Evolutionary conservation across 2,113 vertebrate genomes (phyloP).

Genomic region (Equus przewalskii): DNA sequence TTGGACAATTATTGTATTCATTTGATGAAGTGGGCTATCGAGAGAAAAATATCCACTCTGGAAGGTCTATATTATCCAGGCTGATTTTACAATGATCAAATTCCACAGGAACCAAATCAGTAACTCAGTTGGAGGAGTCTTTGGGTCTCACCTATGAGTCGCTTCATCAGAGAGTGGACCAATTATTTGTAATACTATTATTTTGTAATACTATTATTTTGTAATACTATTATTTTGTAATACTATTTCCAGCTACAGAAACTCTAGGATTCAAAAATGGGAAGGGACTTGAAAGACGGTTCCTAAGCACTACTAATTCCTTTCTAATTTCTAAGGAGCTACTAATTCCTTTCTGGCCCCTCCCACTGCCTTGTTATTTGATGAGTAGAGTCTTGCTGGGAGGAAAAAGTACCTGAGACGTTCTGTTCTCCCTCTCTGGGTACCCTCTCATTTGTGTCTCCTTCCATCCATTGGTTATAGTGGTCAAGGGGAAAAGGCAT

Average conservation of each 20-base stretch:
- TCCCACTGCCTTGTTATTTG: background rate
- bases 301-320: background rate
- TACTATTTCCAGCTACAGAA: background rate
- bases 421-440: background rate
- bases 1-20: constrained; percentile 18
- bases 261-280: background rate
- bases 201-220: background rate
- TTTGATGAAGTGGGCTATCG: background rate
- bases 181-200: background rate
- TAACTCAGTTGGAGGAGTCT: background rate
- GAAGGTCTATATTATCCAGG: background rate
- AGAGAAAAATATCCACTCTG: background rate
- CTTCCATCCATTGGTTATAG: background rate
- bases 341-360: background rate
- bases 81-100: constrained; percentile 36
- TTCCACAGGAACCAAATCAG: background rate
- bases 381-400: background rate
- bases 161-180: background rate
- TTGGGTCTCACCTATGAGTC: background rate
- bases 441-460: background rate
- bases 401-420: background rate
- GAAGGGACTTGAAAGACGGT: constrained; percentile 37
- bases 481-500: background rate
- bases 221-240: background rate
- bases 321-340: background rate